phyloP scores from a whole-genome alignment of 2,888 invertebrate genomes.

The Helicoverpa assulta region DNA sequence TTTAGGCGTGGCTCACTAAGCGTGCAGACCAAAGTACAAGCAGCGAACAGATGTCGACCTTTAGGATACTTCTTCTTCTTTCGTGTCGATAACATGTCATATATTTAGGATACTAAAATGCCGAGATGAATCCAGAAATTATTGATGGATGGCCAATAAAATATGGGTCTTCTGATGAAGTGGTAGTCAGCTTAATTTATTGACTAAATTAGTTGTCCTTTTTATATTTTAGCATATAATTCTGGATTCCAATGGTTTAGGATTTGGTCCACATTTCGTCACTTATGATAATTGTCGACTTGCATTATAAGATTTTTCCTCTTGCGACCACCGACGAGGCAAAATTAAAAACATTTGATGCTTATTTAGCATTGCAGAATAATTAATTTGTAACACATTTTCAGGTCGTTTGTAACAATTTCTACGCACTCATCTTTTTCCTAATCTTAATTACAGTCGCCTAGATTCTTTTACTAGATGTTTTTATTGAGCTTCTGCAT shows the following conservation, averaged over 20 bases:
- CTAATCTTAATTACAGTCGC: slow-evolving; percentile 18
- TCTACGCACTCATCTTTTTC: slow-evolving; percentile 11
- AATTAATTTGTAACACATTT: slow-evolving; percentile 6
- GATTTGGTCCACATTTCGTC: too few species aligned
- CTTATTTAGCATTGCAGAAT: background rate
- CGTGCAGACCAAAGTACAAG: background rate
- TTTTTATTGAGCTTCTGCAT: slow-evolving; percentile 34
- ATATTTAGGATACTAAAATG: slow-evolving; percentile 22
- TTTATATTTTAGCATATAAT: background rate
- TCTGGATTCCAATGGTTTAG: background rate
- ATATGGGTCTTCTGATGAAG: background rate
- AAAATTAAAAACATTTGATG: background rate
- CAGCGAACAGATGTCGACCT: slow-evolving; percentile 2
- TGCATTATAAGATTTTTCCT: too few species aligned
- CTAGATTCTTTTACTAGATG: slow-evolving; percentile 26
- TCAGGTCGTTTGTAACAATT: background rate
- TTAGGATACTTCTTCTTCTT: too few species aligned
- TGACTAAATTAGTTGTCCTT: too few species aligned
- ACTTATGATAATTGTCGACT: too few species aligned
- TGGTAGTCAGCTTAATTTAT: slow-evolving; percentile 3
- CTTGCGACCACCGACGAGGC: too few species aligned
- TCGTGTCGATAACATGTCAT: too few species aligned
- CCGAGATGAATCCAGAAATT: slow-evolving; percentile 3
- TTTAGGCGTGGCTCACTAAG: slow-evolving; percentile 6
- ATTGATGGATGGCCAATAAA: slow-evolving; percentile 18